Conservation (phyloP, 2,113 vertebrate genomes). For the Aldabrachelys gigantea region DNA sequence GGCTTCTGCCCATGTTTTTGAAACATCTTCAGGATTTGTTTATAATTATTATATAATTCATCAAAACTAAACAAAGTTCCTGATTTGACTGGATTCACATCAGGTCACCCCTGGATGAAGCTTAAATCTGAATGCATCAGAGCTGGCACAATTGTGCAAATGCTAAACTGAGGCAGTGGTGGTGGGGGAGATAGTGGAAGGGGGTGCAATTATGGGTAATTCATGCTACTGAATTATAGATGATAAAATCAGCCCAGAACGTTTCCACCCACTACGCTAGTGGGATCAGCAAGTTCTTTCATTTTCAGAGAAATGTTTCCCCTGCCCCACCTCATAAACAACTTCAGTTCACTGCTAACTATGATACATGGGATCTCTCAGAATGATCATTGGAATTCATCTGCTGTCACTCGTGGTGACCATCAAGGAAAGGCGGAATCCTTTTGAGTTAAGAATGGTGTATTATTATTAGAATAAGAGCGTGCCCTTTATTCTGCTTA, state of each 20-base stretch:
- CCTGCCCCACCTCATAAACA: background rate
- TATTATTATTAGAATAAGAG: fast-evolving
- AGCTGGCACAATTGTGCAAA: background rate
- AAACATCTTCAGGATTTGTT: background rate
- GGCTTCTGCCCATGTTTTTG: conserved; percentile 30
- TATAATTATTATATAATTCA: conserved; percentile 38
- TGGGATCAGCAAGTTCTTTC: background rate
- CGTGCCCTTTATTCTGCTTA: background rate
- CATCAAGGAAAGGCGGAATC: background rate
- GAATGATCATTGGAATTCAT: background rate
- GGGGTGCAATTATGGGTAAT: background rate
- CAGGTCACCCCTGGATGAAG: fast-evolving
- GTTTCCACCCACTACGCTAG: fast-evolving
- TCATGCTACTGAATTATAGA: background rate
- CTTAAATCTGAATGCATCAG: background rate
- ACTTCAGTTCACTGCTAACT: background rate
- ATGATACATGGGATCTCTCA: fast-evolving
- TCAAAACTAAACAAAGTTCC: conserved; percentile 16
- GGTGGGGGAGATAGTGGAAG: background rate
- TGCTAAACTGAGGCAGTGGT: too few relatives aligned
- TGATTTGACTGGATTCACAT: background rate
- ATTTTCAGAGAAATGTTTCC: background rate
- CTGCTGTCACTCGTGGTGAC: background rate
- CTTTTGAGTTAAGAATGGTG: background rate
- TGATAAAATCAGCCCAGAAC: background rate